Evolutionary conservation across 2,888 invertebrate species (phyloP), one percentile per base, ranked within the genome.

Genomic region (Hanleya hanleyi): DNA sequence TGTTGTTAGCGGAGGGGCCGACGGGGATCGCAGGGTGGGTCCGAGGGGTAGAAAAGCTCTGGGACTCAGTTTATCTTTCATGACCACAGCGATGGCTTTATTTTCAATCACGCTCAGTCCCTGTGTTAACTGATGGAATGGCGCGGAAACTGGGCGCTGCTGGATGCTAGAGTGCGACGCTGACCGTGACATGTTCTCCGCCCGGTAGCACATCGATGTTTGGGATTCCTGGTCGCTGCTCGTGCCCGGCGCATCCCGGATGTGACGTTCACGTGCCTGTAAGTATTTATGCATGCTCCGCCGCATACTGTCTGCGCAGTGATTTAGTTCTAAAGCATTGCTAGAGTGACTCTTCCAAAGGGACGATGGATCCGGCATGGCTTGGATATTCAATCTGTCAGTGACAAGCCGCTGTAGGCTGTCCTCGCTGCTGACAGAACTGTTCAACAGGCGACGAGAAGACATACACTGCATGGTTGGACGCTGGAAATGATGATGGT

Each of bases 321-420:
- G 83, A 69, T 84, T 86, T 51, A 81, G 72, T 36, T 88, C 87
- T 22, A 87, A 67, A 33, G 81, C 83, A 70, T 89, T 87, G 29
- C 74, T 73, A 41, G 76, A 75, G 18, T 50, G 47, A 50, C 79
- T 68, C 7, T 64, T 66, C 12, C 70, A 66, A 15, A 79, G 71
- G 26, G 67, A 35, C 18, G 75, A 29, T 9, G 93, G 92, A 87
- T 94, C 93, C 1, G 94, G 94, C 92, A 94, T 93, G 1, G 94
- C 94, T 67, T 94, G 92, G 32, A 94, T 94, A 7, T 93, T 94
- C 67, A 94, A 90, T 65, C 93, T 90, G 66, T 88, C 88, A 32
- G 57, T 35, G 15, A 38, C 62, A 29, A 65, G 71, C 71, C 69
- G 74, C 49, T 75, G 74, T 75, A 77, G 77, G 5, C 67, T 74